Base-by-base conservation (phyloP, 2,888 invertebrate species). In the Microctonus aethiopoides region DNA sequence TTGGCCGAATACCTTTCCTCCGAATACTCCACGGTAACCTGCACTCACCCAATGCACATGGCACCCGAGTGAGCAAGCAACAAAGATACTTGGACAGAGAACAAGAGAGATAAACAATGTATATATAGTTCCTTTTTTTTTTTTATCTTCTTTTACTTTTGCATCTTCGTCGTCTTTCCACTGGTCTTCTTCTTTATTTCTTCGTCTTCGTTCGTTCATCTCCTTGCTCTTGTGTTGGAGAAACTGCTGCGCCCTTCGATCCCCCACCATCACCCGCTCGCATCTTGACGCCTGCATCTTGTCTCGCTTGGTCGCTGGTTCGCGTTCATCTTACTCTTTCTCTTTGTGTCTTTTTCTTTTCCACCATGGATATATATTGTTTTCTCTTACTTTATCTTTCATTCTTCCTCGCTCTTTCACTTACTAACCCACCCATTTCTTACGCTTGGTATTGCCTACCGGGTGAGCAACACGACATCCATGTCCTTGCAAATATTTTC, bases 351-450 rank as follows among this genome's bases (percentile, higher is more conserved):
- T 57, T 34, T 36, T 9, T 51, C 72, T 63, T 57, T 63, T 69
- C n/a, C n/a, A n/a, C n/a, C n/a, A n/a, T n/a, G 29, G 46, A n/a
- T 39, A 64, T 67, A 56, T 54, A 59, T 29, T 26, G 74, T 71
- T 62, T 46, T 51, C 61, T 61, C 63, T 61, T 52, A 61, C 65
- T 63, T 67, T 66, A 52, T 72, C 68, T 7, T 24, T 46, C 41
- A 11, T 46, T 6, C 32, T 52, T 39, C 36, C 52, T 46, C 68
- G 52, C 67, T 62, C 79, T 80, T 80, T 78, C 36, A 13, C 56
- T 26, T 39, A 39, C 80, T 78, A 80, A 82, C 80, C 81, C 81
- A 81, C 80, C 80, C 82, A 81, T 84, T 83, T 83, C 82, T 84
- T 82, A 79, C 80, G 83, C 80, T 83, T 79, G 66, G 61, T 67